Conservation (phyloP, 2,888 invertebrate genomes). For the Hesperia comma region DNA sequence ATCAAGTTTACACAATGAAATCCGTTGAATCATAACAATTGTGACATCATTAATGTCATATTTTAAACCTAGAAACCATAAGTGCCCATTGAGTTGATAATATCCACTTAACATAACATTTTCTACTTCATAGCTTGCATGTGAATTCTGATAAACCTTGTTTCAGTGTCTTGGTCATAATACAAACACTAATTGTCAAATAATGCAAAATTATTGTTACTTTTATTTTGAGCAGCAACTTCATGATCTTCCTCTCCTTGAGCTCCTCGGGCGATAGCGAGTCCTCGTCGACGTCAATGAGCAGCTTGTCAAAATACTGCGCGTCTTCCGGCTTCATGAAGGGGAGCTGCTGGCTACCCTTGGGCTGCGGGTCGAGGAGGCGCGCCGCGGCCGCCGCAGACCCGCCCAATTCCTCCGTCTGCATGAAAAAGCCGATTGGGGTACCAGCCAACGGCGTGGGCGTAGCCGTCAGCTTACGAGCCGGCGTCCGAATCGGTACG, state of each 20-base stretch:
- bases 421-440: slow-evolving; percentile 97
- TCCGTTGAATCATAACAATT: too few species aligned
- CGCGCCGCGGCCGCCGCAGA: slow-evolving; percentile 92
- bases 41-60: too few species aligned
- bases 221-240: slow-evolving; percentile 97
- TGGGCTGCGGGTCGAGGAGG: slow-evolving; percentile 97
- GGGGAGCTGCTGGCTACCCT: slow-evolving; percentile 94
- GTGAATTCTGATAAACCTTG: too few species aligned
- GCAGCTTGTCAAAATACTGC: slow-evolving; percentile 99
- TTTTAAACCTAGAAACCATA: too few species aligned
- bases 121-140: too few species aligned
- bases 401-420: slow-evolving; percentile 92
- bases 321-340: slow-evolving; percentile 99
- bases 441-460: slow-evolving; percentile 98
- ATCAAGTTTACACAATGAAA: too few species aligned
- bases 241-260: slow-evolving; percentile 99
- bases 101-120: too few species aligned
- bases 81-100: too few species aligned
- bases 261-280: slow-evolving; percentile 97
- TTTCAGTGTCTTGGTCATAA: too few species aligned
- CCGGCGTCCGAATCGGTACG: slow-evolving; percentile 98
- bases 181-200: too few species aligned
- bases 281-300: slow-evolving; percentile 99
- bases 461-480: slow-evolving; percentile 98
- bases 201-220: slow-evolving; percentile 46